Conservation (phyloP, 2,113 vertebrate genomes). For the Actenoides lindsayi region DNA sequence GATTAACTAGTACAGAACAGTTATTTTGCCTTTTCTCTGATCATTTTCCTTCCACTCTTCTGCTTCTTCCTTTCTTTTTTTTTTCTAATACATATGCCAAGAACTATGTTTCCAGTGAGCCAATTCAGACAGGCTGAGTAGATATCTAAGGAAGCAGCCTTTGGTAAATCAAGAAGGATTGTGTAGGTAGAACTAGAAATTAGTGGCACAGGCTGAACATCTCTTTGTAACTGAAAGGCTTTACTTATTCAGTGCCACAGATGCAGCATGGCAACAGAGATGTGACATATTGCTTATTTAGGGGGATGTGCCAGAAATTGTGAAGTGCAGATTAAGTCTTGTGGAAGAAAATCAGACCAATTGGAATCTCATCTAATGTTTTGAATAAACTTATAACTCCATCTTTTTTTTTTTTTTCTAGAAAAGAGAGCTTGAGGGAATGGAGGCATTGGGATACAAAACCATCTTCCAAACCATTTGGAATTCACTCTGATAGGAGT, state of each 20-base stretch:
- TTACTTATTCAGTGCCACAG: neutral
- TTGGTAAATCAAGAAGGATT: neutral
- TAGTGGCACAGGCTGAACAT: neutral
- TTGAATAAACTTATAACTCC: neutral
- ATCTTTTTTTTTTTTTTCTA: neutral
- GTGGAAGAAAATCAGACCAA: conserved; percentile 11
- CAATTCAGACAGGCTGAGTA: neutral
- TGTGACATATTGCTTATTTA: neutral
- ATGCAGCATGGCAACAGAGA: neutral
- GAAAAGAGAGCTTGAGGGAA: neutral
- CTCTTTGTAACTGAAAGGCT: neutral
- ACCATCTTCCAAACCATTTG: neutral
- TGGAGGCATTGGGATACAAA: neutral
- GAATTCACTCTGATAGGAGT: neutral
- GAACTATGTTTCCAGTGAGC: neutral
- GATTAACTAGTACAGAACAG: neutral
- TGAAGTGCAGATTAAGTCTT: neutral
- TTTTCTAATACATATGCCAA: neutral
- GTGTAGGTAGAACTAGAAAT: neutral
- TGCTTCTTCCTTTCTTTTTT: neutral
- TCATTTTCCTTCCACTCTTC: neutral
- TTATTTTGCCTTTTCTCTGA: neutral
- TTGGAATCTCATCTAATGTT: neutral
- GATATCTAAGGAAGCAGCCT: neutral
- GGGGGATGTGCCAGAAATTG: neutral